Percentiles rank a stretch among this genome's conserved stretches.
These are phyloP conservation scores for Tiliacea citrago DNA, from an alignment of 2,888 invertebrate species.

Conservation along the genomic window DNA sequence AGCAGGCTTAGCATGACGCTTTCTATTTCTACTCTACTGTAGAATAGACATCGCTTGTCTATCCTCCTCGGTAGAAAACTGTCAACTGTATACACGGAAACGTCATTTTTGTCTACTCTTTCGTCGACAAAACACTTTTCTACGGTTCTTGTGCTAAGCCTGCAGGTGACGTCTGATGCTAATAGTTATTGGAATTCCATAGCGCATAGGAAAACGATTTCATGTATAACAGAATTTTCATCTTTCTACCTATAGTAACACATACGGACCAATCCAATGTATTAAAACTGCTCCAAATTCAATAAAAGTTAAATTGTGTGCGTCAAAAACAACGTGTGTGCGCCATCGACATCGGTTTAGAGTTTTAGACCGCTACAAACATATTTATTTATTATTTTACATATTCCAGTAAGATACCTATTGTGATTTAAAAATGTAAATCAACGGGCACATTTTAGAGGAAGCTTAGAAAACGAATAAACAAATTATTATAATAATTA, in stretches of 20 bases:
- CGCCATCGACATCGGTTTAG: neutral
- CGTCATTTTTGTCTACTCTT: no score
- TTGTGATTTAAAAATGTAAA: no score
- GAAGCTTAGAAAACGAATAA: neutral
- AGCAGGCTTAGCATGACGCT: no score
- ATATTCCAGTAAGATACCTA: no score
- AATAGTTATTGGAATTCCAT: neutral
- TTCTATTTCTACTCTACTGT: no score
- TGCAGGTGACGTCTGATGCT: neutral
- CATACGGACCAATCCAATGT: neutral
- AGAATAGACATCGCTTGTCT: no score
- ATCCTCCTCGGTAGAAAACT: no score
- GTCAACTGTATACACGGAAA: no score
- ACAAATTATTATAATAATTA: neutral
- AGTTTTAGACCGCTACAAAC: no score
- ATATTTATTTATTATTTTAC: no score
- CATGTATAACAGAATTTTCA: neutral
- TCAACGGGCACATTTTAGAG: neutral
- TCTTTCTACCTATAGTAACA: neutral
- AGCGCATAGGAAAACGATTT: neutral
- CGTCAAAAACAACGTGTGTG: neutral
- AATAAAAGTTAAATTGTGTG: slow-evolving; percentile 3
- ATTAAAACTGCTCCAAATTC: neutral
- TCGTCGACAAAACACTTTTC: no score
- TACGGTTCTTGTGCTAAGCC: no score